phyloP scores from a whole-genome alignment of 2,797 vertebrate species.

The Cetoscarus ocellatus region DNA sequence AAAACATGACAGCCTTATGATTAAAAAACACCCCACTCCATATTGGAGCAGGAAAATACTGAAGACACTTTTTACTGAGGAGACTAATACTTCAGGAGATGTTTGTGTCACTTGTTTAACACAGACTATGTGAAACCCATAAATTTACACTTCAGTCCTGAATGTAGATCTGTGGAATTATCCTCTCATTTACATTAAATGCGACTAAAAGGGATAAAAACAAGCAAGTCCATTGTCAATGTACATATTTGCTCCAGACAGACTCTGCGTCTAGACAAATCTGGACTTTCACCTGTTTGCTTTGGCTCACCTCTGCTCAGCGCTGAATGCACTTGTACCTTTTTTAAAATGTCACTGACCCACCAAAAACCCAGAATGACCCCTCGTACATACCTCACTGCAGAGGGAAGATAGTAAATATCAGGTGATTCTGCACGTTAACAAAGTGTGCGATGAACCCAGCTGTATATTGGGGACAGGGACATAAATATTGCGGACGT shows the following conservation, averaged over 20 bases:
- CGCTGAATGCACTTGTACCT: slow-evolving; percentile 10
- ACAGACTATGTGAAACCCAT: not conserved
- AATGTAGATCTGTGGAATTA: not conserved
- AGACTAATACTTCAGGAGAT: not conserved
- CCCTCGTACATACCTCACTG: not conserved
- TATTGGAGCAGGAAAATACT: not conserved
- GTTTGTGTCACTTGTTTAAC: not conserved
- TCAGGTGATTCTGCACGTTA: not conserved
- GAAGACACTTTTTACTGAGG: not conserved
- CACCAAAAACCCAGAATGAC: slow-evolving; percentile 18
- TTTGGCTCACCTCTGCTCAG: slow-evolving; percentile 55
- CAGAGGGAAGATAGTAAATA: slow-evolving; percentile 7
- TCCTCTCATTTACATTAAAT: not conserved
- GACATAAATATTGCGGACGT: not conserved
- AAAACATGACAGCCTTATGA: not conserved
- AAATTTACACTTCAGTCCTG: not conserved
- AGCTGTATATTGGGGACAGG: too few species aligned
- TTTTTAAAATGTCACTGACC: slow-evolving; percentile 50
- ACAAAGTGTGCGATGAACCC: not conserved
- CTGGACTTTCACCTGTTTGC: slow-evolving; percentile 50
- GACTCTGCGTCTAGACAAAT: slow-evolving; percentile 4
- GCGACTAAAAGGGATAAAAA: not conserved
- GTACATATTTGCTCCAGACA: not conserved
- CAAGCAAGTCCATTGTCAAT: not conserved
- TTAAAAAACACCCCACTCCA: not conserved